Evolutionary conservation across 1,140 invertebrate species (phyloP), one percentile per base, ranked within the genome.

Genomic region (Camponotus vicinus): DNA sequence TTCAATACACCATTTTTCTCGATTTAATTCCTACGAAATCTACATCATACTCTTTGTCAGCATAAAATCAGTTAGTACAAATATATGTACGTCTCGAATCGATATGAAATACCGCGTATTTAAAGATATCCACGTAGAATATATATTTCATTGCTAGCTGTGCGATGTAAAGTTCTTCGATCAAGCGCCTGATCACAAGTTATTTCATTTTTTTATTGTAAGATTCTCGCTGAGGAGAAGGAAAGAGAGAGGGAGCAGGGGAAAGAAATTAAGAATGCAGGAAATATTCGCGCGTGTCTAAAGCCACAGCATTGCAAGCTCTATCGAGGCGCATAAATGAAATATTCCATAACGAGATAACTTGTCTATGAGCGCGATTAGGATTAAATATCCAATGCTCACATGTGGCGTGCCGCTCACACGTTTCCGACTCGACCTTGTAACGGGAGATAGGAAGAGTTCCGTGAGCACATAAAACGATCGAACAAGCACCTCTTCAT

Each of bases 401-500:
- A 70, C 55, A 70, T 45, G 40, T 80, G 45, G 64, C 64, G 76
- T 57, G 76, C 61, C 18, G n/a, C 15, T 78, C 61, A 32, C 59
- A 67, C 40, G 61, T 78, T 78, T 80, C 78, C 37, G 34, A 7
- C 66, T 71, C 78, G 78, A 80, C 78, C 64, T 80, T 80, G 78
- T 52, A 70, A 70, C 78, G 66, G 64, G 37, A 70, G 78, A 80
- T 55, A 34, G 78, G 78, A 80, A 80, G 78, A 80, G 64, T 57
- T 70, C 34, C 45, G 45, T 57, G 64, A 70, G 64, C 77, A 9
- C 49, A 57, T 71, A 71, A 80, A 80, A 67, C 66, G 66, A 80
- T 80, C 78, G 78, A 80, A 80, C 78, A 80, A 78, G 78, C 49
- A 71, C 66, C 66, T 80, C 78, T 80, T 71, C 78, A 80, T 80